A percentile compares a stretch with the other conserved stretches of the same genome.
Evolutionary conservation across 2,888 invertebrate species (phyloP).

Genomic region (Mythimna loreyi): DNA sequence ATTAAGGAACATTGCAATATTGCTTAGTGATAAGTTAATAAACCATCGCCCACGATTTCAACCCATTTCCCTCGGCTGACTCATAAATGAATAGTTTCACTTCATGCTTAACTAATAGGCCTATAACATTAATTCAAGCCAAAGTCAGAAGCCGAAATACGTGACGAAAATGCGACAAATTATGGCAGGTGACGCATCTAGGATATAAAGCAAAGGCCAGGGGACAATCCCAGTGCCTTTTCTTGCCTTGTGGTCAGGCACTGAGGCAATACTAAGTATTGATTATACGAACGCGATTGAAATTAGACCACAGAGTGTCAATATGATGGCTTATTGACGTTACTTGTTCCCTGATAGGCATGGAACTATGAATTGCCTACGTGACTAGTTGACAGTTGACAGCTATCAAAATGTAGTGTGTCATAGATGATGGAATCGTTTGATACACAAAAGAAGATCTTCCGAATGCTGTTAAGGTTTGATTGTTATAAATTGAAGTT

Average conservation of each 20-base stretch:
- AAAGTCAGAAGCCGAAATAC: constrained; percentile 31
- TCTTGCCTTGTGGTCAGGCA: constrained; percentile 39
- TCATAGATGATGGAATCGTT: constrained; percentile 40
- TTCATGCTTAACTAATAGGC: constrained; percentile 39
- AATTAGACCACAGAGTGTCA: constrained; percentile 69
- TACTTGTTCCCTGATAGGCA: constrained; percentile 22
- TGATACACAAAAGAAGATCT: neutral
- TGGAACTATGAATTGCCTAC: constrained; percentile 39
- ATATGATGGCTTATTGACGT: constrained; percentile 51
- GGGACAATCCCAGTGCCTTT: constrained; percentile 51
- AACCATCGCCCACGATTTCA: constrained; percentile 51
- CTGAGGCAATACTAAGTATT: constrained; percentile 54
- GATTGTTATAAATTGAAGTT: constrained; percentile 9
- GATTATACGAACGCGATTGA: constrained; percentile 57
- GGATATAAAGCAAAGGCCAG: constrained; percentile 32
- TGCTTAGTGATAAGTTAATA: constrained; percentile 51
- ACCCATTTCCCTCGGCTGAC: constrained; percentile 39
- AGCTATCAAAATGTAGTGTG: constrained; percentile 32
- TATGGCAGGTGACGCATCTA: constrained; percentile 53
- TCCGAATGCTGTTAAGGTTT: constrained; percentile 11
- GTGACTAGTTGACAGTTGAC: constrained; percentile 44
- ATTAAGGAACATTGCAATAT: constrained; percentile 50
- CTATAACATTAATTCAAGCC: constrained; percentile 33
- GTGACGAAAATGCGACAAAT: constrained; percentile 48
- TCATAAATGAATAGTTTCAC: constrained; percentile 52